Percentiles rank a stretch among this genome's conserved stretches.
Conservation (phyloP, 2,797 vertebrate species). For the Danio choprae region DNA sequence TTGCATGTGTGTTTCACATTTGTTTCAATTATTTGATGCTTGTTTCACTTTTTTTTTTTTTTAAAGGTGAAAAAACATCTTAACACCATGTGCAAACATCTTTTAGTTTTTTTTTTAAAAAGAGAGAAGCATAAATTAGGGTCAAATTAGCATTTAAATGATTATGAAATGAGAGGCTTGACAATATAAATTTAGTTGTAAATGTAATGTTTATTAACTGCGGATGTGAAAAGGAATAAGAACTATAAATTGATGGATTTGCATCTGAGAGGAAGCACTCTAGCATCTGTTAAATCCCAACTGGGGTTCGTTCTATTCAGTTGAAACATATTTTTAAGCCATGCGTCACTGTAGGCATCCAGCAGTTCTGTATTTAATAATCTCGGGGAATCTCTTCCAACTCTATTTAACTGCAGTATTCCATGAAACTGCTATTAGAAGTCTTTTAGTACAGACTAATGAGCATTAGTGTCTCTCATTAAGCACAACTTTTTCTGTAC, state of each 20-base stretch:
- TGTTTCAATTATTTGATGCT: too few species aligned
- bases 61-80: too few species aligned
- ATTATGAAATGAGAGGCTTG: not conserved
- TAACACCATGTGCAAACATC: too few species aligned
- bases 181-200: not conserved
- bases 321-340: slow-evolving; percentile 8
- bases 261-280: slow-evolving; percentile 3
- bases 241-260: not conserved
- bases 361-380: slow-evolving; percentile 34
- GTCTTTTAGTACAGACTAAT: slow-evolving; percentile 39
- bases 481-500: slow-evolving; percentile 23
- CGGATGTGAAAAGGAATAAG: not conserved
- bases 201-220: not conserved
- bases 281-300: slow-evolving; percentile 13
- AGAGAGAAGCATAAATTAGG: not conserved
- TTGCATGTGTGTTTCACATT: too few species aligned
- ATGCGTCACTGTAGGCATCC: slow-evolving; percentile 4
- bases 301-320: not conserved
- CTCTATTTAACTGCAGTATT: slow-evolving; percentile 35
- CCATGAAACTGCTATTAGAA: slow-evolving; percentile 32
- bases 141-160: not conserved
- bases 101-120: too few species aligned
- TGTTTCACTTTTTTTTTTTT: too few species aligned
- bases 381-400: slow-evolving; percentile 25
- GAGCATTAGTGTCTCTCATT: slow-evolving; percentile 37